Conservation (phyloP, 1,140 invertebrate species). For the Matsumurasca onukii region DNA sequence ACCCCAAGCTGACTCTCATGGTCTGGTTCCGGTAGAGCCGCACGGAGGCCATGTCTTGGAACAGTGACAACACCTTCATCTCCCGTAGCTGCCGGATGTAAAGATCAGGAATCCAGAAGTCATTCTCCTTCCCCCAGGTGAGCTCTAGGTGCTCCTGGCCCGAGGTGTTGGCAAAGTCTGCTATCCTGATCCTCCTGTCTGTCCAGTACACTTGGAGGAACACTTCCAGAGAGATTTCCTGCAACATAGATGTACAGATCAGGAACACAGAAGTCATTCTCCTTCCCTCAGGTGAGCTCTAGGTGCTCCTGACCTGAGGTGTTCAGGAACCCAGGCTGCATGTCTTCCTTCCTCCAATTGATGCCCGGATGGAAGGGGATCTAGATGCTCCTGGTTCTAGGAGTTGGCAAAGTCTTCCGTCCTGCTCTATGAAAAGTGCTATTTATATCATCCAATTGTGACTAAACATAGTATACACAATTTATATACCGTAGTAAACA, state of each 20-base stretch:
- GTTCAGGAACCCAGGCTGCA: too few species aligned
- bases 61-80: slow-evolving; percentile 57
- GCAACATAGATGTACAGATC: slow-evolving; percentile 55
- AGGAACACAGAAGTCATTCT: slow-evolving; percentile 52
- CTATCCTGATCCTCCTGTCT: slow-evolving; percentile 52
- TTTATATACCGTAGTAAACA: too few species aligned
- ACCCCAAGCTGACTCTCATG: slow-evolving; percentile 59
- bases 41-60: slow-evolving; percentile 59
- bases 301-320: slow-evolving; percentile 41
- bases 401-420: too few species aligned
- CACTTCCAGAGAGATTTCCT: slow-evolving; percentile 61
- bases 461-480: too few species aligned
- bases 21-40: slow-evolving; percentile 58
- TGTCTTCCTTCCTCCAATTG: too few species aligned
- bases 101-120: slow-evolving; percentile 57
- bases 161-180: slow-evolving; percentile 46
- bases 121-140: slow-evolving; percentile 44
- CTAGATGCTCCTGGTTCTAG: too few species aligned
- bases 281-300: slow-evolving; percentile 44
- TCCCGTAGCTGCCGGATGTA: slow-evolving; percentile 60
- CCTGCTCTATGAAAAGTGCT: too few species aligned
- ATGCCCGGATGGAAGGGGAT: too few species aligned
- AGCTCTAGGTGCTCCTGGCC: slow-evolving; percentile 41
- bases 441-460: too few species aligned
- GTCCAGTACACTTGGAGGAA: slow-evolving; percentile 62